A percentile compares a stretch with the other conserved stretches of the same genome.
Conservation (phyloP, 2,888 invertebrate genomes). For the Sinelater perroti region DNA sequence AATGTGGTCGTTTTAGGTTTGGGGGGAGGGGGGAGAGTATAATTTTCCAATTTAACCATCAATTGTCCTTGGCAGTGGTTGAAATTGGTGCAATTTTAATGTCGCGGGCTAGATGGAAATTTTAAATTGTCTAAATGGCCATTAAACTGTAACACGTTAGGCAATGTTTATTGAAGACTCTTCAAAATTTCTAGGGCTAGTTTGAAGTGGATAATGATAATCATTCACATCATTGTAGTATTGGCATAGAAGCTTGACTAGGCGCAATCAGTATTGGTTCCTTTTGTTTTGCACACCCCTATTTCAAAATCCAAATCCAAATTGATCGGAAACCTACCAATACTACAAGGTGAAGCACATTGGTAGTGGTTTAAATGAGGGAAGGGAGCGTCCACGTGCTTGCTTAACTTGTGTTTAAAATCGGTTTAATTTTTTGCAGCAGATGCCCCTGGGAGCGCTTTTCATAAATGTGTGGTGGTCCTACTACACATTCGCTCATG, state of each 20-base stretch:
- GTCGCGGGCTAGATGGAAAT: too few relatives aligned
- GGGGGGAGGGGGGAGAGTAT: too few relatives aligned
- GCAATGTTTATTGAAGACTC: too few relatives aligned
- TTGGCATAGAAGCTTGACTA: conserved; percentile 24
- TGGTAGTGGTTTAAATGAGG: conserved; percentile 20
- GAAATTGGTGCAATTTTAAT: too few relatives aligned
- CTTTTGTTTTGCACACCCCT: conserved; percentile 2
- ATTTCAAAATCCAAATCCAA: conserved; percentile 1
- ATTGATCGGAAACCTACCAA: conserved; percentile 23
- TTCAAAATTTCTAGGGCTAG: too few relatives aligned
- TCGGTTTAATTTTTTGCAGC: conserved; percentile 58
- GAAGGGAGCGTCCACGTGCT: conserved; percentile 17
- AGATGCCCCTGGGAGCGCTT: conserved; percentile 55
- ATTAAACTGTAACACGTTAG: too few relatives aligned
- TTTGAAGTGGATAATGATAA: conserved; percentile 38
- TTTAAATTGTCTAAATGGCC: too few relatives aligned
- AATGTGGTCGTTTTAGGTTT: too few relatives aligned
- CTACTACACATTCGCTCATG: conserved; percentile 48
- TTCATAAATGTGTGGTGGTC: conserved; percentile 55
- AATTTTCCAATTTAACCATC: too few relatives aligned
- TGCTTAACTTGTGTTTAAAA: conserved; percentile 32
- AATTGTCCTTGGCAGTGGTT: too few relatives aligned
- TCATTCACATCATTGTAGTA: conserved; percentile 26
- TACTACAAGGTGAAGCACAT: conserved; percentile 25
- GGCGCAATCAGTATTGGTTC: neutral